Evolutionary conservation across 2,113 vertebrate genomes (phyloP).

Genomic region (Rhinopomastus cyanomelas): DNA sequence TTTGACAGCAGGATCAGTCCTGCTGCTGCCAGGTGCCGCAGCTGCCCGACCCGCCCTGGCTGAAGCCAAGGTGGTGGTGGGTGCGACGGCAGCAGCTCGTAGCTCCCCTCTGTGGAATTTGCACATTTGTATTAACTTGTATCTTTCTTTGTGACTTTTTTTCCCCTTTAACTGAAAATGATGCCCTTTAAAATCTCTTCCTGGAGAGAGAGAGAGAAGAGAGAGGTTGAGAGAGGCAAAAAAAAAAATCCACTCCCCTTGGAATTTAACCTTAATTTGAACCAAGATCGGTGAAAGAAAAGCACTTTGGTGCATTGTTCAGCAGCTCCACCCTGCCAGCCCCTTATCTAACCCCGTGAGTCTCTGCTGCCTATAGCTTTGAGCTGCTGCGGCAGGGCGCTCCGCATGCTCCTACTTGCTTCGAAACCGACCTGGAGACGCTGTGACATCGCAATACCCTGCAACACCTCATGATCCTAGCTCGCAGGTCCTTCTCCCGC

Average conservation of each 20-base stretch:
- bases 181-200: conserved; percentile 73
- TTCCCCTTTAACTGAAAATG: conserved; percentile 66
- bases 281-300: conserved; percentile 83
- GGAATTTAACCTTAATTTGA: conserved; percentile 86
- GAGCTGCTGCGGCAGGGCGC: conserved; percentile 47
- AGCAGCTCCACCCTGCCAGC: conserved; percentile 73
- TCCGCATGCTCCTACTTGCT: conserved; percentile 62
- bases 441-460: conserved; percentile 28
- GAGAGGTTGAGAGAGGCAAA: neutral
- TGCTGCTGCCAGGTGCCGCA: conserved; percentile 42
- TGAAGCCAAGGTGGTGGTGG: conserved; percentile 15
- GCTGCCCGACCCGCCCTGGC: neutral
- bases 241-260: conserved; percentile 64
- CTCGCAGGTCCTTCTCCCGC: neutral
- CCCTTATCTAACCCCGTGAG: conserved; percentile 78
- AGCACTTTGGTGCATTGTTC: conserved; percentile 80
- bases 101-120: conserved; percentile 68
- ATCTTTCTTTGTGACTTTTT: conserved; percentile 69
- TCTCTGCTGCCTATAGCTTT: conserved; percentile 69
- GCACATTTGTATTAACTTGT: conserved; percentile 76
- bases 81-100: conserved; percentile 26
- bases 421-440: conserved; percentile 42
- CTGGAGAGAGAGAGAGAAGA: conserved; percentile 39
- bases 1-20: conserved; percentile 25
- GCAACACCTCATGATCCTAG: conserved; percentile 1